Percentiles rank a stretch among this genome's conserved stretches.
phyloP scores from a whole-genome alignment of 2,113 vertebrate genomes.

The Zapornia atra region DNA sequence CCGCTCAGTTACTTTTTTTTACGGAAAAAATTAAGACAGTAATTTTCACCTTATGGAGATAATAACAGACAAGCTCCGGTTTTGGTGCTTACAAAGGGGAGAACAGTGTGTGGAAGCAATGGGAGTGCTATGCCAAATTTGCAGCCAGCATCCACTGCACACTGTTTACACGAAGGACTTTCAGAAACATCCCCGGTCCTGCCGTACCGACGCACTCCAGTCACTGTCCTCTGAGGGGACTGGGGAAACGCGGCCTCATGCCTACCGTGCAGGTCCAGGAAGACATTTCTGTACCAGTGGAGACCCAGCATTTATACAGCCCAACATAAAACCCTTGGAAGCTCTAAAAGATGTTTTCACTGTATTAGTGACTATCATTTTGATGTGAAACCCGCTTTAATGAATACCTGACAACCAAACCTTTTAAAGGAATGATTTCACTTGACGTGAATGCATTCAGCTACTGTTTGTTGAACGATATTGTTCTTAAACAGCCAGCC shows the following conservation, averaged over 20 bases:
- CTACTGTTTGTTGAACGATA: conserved; percentile 70
- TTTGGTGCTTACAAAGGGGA: not conserved
- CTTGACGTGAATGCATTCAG: conserved; percentile 72
- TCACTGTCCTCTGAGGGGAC: not conserved
- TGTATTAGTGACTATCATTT: conserved; percentile 77
- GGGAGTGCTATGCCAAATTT: not conserved
- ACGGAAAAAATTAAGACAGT: not conserved
- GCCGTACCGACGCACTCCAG: accelerated
- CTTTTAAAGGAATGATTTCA: conserved; percentile 71
- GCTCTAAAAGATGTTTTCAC: conserved; percentile 68
- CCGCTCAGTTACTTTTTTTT: not conserved
- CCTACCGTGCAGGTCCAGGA: not conserved
- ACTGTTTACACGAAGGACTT: not conserved
- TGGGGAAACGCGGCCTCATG: not conserved
- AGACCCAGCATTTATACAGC: not conserved
- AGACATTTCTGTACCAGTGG: not conserved
- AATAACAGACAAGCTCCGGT: not conserved
- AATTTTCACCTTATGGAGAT: not conserved
- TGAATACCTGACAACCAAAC: conserved; percentile 80
- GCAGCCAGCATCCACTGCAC: not conserved
- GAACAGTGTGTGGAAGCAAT: not conserved
- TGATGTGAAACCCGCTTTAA: conserved; percentile 76
- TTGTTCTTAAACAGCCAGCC: conserved; percentile 60
- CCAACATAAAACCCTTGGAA: conserved; percentile 18
- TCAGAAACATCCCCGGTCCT: not conserved